Percentiles rank a stretch among this genome's conserved stretches.
These are phyloP conservation scores for Chloebia gouldiae DNA, from an alignment of 2,113 vertebrate genomes.

Conservation along the genomic window DNA sequence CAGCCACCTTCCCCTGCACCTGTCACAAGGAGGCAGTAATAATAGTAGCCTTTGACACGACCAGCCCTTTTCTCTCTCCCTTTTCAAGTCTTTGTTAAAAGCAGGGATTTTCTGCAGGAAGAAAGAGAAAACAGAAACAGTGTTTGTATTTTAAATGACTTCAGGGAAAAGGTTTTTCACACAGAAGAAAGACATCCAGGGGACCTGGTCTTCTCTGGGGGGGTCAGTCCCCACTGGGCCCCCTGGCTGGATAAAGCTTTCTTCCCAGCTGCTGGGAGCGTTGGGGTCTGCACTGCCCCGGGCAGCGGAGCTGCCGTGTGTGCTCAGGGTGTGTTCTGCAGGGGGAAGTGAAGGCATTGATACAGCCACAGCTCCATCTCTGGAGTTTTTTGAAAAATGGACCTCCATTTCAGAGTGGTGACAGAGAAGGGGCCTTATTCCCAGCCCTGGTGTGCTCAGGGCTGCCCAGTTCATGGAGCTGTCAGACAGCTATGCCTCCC, in stretches of 20 bases:
- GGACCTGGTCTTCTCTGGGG: not conserved
- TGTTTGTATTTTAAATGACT: not conserved
- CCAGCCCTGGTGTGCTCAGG: not conserved
- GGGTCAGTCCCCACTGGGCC: not conserved
- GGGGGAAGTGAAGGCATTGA: not conserved
- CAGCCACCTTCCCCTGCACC: not conserved
- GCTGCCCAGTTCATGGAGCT: not conserved
- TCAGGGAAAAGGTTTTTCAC: not conserved
- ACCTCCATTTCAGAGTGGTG: not conserved
- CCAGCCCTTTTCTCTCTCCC: not conserved
- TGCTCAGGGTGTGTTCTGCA: not conserved
- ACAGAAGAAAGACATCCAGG: not conserved
- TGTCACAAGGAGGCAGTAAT: not conserved
- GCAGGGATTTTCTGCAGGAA: not conserved
- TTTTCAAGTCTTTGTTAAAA: not conserved
- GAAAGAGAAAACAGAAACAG: not conserved
- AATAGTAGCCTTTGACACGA: conserved; percentile 13
- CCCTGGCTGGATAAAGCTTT: not conserved
- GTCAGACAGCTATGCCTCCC: not conserved
- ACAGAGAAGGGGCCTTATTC: not conserved
- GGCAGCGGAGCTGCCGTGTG: not conserved
- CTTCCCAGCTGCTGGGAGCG: not conserved
- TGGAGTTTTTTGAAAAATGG: not conserved
- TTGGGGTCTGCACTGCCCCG: not conserved
- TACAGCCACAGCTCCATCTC: fast-evolving